Percentiles rank a stretch among this genome's conserved stretches.
Conservation (phyloP, 2,113 vertebrate genomes). For the Leptodactylus fuscus region DNA sequence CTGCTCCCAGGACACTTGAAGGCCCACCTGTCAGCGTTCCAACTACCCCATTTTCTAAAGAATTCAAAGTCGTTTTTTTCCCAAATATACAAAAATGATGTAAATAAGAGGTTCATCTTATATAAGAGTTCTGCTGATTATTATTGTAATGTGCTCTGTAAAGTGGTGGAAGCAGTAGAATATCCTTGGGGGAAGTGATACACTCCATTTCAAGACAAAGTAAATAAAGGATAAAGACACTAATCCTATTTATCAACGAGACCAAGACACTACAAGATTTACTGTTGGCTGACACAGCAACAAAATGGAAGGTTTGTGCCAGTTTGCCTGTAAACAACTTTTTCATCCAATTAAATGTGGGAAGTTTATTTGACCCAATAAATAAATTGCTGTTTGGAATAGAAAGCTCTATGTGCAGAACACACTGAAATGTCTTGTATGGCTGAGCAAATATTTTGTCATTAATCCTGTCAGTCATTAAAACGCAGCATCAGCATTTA, state of each 20-base stretch:
- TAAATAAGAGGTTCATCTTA: too few species aligned
- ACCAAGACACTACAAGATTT: not conserved
- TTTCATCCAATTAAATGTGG: conserved; percentile 34
- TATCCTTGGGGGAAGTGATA: too few species aligned
- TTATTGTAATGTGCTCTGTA: too few species aligned
- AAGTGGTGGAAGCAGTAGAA: too few species aligned
- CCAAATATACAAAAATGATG: too few species aligned
- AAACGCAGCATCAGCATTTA: not conserved
- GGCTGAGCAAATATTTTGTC: conserved; percentile 35
- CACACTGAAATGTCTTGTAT: not conserved
- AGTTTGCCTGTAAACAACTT: conserved; percentile 35
- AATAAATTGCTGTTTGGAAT: conserved; percentile 22
- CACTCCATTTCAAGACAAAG: too few species aligned
- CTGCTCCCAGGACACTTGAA: too few species aligned
- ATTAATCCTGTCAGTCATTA: conserved; percentile 7
- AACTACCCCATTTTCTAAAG: too few species aligned
- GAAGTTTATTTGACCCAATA: conserved; percentile 19
- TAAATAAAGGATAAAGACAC: not conserved
- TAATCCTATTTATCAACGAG: not conserved
- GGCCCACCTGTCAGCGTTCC: too few species aligned
- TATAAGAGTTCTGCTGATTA: too few species aligned
- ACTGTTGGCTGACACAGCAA: conserved; percentile 6
- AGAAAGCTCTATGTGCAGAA: conserved; percentile 33
- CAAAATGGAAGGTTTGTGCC: conserved; percentile 1
- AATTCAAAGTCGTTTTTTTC: too few species aligned